Percentiles rank a stretch among this genome's conserved stretches.
Evolutionary conservation across 2,888 invertebrate genomes (phyloP).

Genomic region (Hydrotaea cyrtoneurina): DNA sequence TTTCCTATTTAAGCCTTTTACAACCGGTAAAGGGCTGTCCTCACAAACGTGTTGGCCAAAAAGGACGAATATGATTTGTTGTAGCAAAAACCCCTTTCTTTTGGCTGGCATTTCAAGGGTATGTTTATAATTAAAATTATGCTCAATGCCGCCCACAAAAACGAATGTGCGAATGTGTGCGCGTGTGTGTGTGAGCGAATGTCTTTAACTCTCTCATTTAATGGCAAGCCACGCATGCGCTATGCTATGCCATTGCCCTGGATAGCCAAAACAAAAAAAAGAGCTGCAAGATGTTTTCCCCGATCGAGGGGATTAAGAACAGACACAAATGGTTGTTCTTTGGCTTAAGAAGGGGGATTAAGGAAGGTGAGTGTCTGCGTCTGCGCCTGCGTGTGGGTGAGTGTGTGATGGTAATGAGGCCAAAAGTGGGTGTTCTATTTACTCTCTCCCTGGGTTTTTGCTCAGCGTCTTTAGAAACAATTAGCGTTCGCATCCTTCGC

Average conservation of each 20-base stretch:
- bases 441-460: neutral
- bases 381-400: neutral
- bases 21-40: neutral
- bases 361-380: neutral
- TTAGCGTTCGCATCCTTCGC: slow-evolving; percentile 16
- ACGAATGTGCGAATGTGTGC: neutral
- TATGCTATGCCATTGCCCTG: neutral
- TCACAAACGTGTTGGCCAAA: neutral
- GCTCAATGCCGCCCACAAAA: slow-evolving; percentile 69
- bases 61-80: neutral
- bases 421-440: slow-evolving; percentile 35
- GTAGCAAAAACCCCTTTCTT: slow-evolving; percentile 40
- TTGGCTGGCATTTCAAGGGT: slow-evolving; percentile 55
- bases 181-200: neutral
- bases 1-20: slow-evolving; percentile 27
- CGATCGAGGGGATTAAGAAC: neutral
- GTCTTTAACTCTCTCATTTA: slow-evolving; percentile 17
- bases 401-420: neutral
- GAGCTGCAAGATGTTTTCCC: slow-evolving; percentile 22
- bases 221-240: neutral
- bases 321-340: neutral
- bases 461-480: neutral
- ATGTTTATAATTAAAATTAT: slow-evolving; percentile 72
- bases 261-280: neutral
- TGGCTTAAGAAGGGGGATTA: slow-evolving; percentile 19